phyloP scores from a whole-genome alignment of 2,888 invertebrate genomes.

The Meteorus cinctellus region DNA sequence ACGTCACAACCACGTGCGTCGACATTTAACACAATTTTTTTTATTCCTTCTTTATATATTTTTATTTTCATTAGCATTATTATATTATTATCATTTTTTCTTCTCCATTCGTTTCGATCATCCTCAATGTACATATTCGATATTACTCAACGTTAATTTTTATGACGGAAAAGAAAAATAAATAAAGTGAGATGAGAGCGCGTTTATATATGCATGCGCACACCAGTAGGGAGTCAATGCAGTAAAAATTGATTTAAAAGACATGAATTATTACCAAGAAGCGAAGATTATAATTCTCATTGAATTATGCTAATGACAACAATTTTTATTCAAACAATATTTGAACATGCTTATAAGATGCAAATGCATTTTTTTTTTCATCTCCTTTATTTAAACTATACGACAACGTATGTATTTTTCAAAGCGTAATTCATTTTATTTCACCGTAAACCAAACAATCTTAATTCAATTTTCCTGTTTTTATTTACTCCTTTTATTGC shows the following conservation, averaged over 20 bases:
- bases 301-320: constrained; percentile 20
- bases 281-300: neutral
- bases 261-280: constrained; percentile 6
- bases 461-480: neutral
- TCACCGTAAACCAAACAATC: constrained; percentile 1
- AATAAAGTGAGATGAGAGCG: constrained; percentile 3
- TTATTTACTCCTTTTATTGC: neutral
- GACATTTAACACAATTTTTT: constrained; percentile 25
- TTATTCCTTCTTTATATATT: neutral
- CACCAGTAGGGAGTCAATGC: neutral
- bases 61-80: constrained; percentile 7
- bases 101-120: neutral
- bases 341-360: constrained; percentile 6
- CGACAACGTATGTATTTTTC: neutral
- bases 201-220: neutral
- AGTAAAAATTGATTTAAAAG: constrained; percentile 13
- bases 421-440: neutral
- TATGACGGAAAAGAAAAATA: neutral
- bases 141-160: constrained; percentile 9
- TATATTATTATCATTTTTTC: neutral
- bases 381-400: neutral
- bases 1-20: constrained; percentile 49
- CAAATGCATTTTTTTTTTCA: neutral
- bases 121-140: neutral
- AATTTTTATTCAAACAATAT: constrained; percentile 24